Conservation (phyloP, 2,888 invertebrate genomes). For the Xanthorhoe designata region DNA sequence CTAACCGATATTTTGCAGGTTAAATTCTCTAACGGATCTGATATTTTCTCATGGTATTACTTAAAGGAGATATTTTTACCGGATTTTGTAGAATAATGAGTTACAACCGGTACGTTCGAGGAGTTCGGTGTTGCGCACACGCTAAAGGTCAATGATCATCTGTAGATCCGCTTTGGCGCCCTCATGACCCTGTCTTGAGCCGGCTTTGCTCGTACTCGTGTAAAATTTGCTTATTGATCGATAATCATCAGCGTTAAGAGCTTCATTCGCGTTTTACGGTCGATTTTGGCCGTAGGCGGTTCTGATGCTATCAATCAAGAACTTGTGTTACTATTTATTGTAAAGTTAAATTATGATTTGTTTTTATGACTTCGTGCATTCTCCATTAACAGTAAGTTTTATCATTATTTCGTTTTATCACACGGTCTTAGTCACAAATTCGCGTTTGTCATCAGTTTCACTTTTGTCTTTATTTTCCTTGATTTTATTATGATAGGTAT, state of each 20-base stretch:
- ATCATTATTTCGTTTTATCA: not conserved
- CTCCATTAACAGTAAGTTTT: slow-evolving; percentile 23
- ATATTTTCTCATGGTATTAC: slow-evolving; percentile 34
- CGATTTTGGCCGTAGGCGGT: slow-evolving; percentile 31
- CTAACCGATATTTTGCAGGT: slow-evolving; percentile 64
- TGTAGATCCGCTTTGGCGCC: slow-evolving; percentile 84
- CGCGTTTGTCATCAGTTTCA: not conserved
- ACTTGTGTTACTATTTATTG: slow-evolving; percentile 9
- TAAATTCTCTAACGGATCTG: slow-evolving; percentile 49
- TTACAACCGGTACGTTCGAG: slow-evolving; percentile 76
- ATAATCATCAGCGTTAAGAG: slow-evolving; percentile 53
- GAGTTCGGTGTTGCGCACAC: slow-evolving; percentile 65
- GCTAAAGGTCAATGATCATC: slow-evolving; percentile 85
- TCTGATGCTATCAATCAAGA: slow-evolving; percentile 23
- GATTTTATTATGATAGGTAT: not conserved
- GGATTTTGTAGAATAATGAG: slow-evolving; percentile 68
- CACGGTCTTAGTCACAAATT: not conserved
- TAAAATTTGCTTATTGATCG: slow-evolving; percentile 74
- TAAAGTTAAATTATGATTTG: slow-evolving; percentile 28
- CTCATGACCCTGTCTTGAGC: slow-evolving; percentile 81
- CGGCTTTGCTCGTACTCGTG: slow-evolving; percentile 63
- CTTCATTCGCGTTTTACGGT: slow-evolving; percentile 41
- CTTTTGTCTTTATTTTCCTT: not conserved
- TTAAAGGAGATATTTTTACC: slow-evolving; percentile 49
- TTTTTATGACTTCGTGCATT: slow-evolving; percentile 21